Evolutionary conservation across 53 echinoderm and acorn worm species (phyloP), one percentile per base, ranked within the genome.

Genomic region (Luidia sarsii): DNA sequence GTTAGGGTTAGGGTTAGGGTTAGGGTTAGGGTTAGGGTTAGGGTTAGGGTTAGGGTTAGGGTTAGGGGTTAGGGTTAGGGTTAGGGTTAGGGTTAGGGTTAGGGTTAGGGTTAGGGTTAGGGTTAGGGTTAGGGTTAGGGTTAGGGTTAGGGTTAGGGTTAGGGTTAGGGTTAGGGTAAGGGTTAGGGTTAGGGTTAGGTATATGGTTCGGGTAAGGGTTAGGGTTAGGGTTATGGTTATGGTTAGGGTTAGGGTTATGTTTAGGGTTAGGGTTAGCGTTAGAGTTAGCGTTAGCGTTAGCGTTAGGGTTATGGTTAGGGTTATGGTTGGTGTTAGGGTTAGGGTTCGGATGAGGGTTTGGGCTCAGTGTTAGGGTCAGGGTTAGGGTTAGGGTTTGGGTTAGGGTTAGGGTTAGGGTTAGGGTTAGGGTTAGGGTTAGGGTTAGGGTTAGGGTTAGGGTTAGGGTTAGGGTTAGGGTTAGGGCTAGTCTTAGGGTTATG

Each of bases 101-200:
- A 46, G 46, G 46, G 46, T 46, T 46, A 46, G 46, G 46, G 46
- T 46, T 46, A 46, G 46, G 46, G 46, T 46, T 15, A 9, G 15
- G 46, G 46, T 8, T 8, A 9, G 15, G 46, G 46, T 52, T 70
- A 34, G 39, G 83, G 55, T 51, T 54, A 53, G 56, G 83, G 53
- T 52, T 52, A 54, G 83, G 69, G 28, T 8, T 82, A 35, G 45
- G 83, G 83, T 52, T 82, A 82, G 83, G 70, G 21, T 57, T 57
- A 57, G 59, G 28, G 21, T 57, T 57, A 57, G 21, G 59, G 28
- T 57, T 57, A 46, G 46, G 46, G 46, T 46, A 14, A n/a, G n/a
- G n/a, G n/a, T n/a, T n/a, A n/a, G n/a, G n/a, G n/a, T n/a, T n/a
- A n/a, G n/a, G n/a, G n/a, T n/a, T n/a, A n/a, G n/a, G n/a, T n/a